Conservation (phyloP, 23 tunicate species). For the Corella eumyota region DNA sequence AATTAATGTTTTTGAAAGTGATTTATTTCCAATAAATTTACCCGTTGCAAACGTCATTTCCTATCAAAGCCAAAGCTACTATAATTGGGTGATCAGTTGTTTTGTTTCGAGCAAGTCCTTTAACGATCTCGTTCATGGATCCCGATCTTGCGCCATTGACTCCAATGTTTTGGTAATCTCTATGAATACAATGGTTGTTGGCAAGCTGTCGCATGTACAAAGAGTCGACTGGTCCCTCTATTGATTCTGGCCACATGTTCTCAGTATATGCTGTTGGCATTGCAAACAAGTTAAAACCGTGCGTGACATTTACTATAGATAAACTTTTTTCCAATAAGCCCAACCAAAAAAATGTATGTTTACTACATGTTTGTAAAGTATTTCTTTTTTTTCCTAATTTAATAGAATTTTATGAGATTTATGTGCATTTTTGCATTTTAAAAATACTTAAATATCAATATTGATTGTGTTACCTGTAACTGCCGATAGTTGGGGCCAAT, state of each 20-base stretch:
- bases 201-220: constrained; percentile 37
- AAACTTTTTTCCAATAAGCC: too few relatives aligned
- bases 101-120: constrained; percentile 31
- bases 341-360: too few relatives aligned
- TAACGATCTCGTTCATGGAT: constrained; percentile 34
- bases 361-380: too few relatives aligned
- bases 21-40: background rate
- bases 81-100: constrained; percentile 54
- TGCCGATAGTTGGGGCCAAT: constrained; percentile 82
- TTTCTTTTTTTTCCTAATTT: too few relatives aligned
- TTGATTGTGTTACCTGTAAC: constrained; percentile 81
- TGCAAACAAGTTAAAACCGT: background rate
- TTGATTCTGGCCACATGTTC: constrained; percentile 51
- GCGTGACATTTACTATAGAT: background rate
- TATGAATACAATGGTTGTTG: constrained; percentile 54
- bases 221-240: constrained; percentile 67
- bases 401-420: background rate
- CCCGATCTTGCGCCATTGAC: constrained; percentile 82
- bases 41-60: constrained; percentile 99
- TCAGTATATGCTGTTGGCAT: constrained; percentile 6
- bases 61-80: constrained; percentile 66
- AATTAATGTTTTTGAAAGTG: too few relatives aligned
- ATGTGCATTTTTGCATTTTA: too few relatives aligned
- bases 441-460: too few relatives aligned
- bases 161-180: constrained; percentile 82